phyloP scores from a whole-genome alignment of 2,113 vertebrate genomes.

The Mionectes macconnelli region DNA sequence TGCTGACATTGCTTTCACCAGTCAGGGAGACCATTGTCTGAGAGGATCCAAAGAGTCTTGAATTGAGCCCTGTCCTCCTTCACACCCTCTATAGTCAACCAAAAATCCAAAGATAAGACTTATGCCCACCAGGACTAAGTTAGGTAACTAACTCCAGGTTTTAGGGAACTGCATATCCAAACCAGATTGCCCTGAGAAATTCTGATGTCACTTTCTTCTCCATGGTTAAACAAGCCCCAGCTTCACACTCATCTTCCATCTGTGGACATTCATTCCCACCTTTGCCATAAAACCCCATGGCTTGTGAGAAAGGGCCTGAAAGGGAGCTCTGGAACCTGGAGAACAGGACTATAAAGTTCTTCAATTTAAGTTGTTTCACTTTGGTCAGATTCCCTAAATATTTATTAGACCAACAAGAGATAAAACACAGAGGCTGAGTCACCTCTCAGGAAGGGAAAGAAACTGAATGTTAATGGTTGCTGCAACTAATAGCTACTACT shows the following conservation, averaged over 20 bases:
- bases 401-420: neutral
- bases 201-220: neutral
- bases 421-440: neutral
- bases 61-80: neutral
- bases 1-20: neutral
- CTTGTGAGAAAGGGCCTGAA: neutral
- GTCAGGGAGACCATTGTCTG: neutral
- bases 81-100: accelerated
- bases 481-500: neutral
- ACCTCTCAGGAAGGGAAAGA: neutral
- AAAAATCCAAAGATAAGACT: neutral
- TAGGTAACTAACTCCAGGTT: neutral
- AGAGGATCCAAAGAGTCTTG: neutral
- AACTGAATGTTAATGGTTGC: neutral
- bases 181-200: neutral
- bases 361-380: neutral
- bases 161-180: neutral
- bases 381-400: neutral
- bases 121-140: neutral
- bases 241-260: neutral
- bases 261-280: neutral
- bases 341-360: neutral
- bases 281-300: neutral
- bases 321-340: neutral
- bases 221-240: neutral